A percentile compares a stretch with the other conserved stretches of the same genome.
phyloP scores from a whole-genome alignment of 2,797 vertebrate genomes.

The Odontamblyopus rebecca region DNA sequence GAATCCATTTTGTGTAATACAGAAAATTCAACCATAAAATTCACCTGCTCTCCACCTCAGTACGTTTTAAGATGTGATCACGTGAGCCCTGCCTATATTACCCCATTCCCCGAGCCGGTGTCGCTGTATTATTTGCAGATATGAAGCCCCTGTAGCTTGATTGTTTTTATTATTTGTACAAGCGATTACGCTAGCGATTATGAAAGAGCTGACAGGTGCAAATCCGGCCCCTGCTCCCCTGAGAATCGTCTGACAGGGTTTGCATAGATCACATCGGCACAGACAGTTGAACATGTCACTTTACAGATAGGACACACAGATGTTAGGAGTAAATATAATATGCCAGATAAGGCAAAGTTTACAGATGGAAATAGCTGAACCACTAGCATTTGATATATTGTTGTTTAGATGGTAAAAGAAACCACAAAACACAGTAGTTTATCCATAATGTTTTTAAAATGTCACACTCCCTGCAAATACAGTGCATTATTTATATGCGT shows the following conservation, averaged over 20 bases:
- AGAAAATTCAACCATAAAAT: no score
- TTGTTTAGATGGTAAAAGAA: no score
- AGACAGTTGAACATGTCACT: background rate
- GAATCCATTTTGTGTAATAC: no score
- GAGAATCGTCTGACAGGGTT: constrained; percentile 22
- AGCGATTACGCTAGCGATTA: constrained; percentile 52
- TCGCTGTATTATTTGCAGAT: constrained; percentile 55
- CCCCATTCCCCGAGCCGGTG: constrained; percentile 7
- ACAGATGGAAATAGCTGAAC: background rate
- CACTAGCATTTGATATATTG: background rate
- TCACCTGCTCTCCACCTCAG: no score
- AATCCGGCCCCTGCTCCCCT: constrained; percentile 30
- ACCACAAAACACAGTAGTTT: no score
- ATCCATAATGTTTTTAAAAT: no score
- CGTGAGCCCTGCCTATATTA: background rate
- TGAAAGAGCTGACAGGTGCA: constrained; percentile 37
- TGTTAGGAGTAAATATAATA: constrained; percentile 2
- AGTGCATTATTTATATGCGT: no score
- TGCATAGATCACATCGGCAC: constrained; percentile 13
- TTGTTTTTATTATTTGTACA: constrained; percentile 54
- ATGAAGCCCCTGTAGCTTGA: constrained; percentile 30
- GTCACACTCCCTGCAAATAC: no score
- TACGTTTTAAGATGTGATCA: background rate
- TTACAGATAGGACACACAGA: background rate
- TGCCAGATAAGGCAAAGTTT: background rate